These are phyloP conservation scores for Pipistrellus pipistrellus DNA, from an alignment of 2,797 vertebrate genomes.

Conservation along the genomic window DNA sequence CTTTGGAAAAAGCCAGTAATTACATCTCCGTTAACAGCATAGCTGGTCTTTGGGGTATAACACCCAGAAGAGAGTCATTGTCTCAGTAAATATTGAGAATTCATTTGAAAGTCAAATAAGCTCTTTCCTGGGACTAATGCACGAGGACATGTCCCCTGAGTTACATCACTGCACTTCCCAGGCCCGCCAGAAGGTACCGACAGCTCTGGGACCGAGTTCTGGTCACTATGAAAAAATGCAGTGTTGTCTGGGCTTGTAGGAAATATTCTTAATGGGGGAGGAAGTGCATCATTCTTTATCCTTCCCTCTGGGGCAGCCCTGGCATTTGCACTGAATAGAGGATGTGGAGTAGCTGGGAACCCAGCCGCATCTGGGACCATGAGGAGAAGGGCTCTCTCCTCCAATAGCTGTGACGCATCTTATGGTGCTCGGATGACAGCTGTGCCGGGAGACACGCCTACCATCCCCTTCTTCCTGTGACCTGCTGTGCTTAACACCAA, in stretches of 20 bases:
- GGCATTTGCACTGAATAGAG: background rate
- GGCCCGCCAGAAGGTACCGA: background rate
- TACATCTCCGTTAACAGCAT: background rate
- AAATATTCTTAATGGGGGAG: background rate
- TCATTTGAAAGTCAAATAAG: background rate
- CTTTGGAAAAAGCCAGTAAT: background rate
- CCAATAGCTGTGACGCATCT: no score
- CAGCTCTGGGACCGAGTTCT: background rate
- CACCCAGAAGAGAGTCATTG: background rate
- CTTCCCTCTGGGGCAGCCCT: background rate
- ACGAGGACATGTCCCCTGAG: background rate
- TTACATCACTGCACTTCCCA: background rate
- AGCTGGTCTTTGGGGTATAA: background rate
- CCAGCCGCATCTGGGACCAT: background rate
- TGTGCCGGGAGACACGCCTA: accelerated
- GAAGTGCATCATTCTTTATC: background rate
- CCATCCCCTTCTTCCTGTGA: background rate
- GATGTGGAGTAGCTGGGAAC: background rate
- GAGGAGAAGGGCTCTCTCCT: background rate
- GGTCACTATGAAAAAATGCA: background rate
- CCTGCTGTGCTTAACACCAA: background rate
- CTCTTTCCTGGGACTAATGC: background rate
- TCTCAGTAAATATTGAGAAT: background rate
- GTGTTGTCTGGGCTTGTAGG: background rate
- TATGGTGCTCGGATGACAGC: accelerated